A percentile compares a stretch with the other conserved stretches of the same genome.
These are phyloP conservation scores for Elephas maximus DNA, from an alignment of 2,113 vertebrate genomes.

Conservation along the genomic window DNA sequence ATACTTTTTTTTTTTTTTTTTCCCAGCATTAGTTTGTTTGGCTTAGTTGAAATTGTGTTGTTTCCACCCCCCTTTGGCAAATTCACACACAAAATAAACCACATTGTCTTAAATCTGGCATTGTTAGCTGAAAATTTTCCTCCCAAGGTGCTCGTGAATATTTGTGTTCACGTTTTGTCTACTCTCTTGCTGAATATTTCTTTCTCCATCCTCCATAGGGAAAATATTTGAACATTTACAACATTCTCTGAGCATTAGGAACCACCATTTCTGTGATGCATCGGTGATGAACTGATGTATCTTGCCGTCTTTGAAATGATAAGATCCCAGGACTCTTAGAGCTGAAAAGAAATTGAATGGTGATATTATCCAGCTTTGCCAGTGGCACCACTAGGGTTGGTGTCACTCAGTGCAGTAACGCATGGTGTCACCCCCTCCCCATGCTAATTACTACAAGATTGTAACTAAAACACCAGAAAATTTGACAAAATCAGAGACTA, in stretches of 20 bases:
- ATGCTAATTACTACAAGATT: too few species aligned
- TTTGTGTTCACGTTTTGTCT: background rate
- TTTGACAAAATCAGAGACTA: too few species aligned
- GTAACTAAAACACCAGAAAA: too few species aligned
- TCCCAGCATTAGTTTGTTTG: conserved; percentile 65
- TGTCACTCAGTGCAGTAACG: too few species aligned
- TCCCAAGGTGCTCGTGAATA: conserved; percentile 22
- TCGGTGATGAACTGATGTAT: background rate
- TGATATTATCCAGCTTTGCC: background rate
- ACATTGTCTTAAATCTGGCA: conserved; percentile 18
- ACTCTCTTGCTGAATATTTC: background rate
- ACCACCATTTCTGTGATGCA: background rate
- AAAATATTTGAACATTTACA: conserved; percentile 12
- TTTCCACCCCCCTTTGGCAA: conserved; percentile 63
- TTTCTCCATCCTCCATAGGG: background rate
- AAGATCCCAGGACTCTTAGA: background rate
- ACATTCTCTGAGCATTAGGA: background rate
- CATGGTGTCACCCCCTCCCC: too few species aligned
- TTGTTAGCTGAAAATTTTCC: conserved; percentile 55
- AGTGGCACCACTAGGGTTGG: too few species aligned
- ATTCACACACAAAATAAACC: conserved; percentile 83
- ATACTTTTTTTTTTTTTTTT: conserved; percentile 56
- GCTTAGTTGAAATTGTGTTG: conserved; percentile 72
- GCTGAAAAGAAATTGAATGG: background rate
- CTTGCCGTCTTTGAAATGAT: background rate